phyloP scores from a whole-genome alignment of 2,888 invertebrate species.

The Chironomus riparius region DNA sequence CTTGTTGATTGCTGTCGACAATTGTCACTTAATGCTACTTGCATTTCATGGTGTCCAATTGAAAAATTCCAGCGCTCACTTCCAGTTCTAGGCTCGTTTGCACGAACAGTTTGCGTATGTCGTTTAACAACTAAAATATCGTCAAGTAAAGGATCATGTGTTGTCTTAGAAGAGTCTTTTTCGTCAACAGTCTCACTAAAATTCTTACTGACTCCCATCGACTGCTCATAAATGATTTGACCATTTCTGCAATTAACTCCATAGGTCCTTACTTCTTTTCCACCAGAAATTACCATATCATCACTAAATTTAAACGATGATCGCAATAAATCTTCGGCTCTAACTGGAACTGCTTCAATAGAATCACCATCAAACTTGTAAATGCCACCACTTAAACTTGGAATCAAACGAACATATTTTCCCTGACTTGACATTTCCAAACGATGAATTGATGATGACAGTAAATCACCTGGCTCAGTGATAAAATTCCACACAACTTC shows the following conservation, averaged over 20 bases:
- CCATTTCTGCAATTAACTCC: constrained; percentile 72
- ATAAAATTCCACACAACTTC: constrained; percentile 67
- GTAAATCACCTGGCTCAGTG: constrained; percentile 64
- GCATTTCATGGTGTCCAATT: constrained; percentile 79
- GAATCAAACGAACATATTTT: constrained; percentile 81
- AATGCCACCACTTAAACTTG: constrained; percentile 82
- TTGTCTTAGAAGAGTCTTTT: background rate
- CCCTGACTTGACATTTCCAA: constrained; percentile 76
- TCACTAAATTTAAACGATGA: constrained; percentile 81
- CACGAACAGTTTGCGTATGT: constrained; percentile 79
- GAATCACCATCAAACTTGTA: constrained; percentile 86
- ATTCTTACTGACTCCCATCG: constrained; percentile 61
- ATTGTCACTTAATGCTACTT: constrained; percentile 46
- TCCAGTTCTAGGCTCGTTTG: constrained; percentile 79
- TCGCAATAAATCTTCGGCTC: constrained; percentile 75
- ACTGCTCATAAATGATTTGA: constrained; percentile 67
- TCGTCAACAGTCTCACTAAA: constrained; percentile 31
- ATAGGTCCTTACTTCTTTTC: constrained; percentile 76
- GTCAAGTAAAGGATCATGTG: constrained; percentile 34
- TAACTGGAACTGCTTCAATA: constrained; percentile 78
- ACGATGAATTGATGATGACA: constrained; percentile 83
- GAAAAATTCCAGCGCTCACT: constrained; percentile 93
- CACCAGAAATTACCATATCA: constrained; percentile 78
- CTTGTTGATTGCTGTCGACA: constrained; percentile 39
- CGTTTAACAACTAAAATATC: constrained; percentile 70